Evolutionary conservation across 2,888 invertebrate genomes (phyloP), one percentile per base, ranked within the genome.

Genomic region (Apodemia duryi): DNA sequence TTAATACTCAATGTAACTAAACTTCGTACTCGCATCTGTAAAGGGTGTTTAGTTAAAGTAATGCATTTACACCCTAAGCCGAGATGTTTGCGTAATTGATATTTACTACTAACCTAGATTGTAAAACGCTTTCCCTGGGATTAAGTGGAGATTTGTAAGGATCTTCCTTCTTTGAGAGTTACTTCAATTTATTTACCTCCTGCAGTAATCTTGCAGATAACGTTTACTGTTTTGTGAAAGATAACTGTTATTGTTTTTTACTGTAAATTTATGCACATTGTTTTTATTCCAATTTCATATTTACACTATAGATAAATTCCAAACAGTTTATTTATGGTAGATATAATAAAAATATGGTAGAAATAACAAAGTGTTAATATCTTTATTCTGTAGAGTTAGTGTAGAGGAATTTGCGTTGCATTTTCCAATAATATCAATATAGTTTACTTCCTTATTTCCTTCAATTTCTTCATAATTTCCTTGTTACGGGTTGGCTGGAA

Each of bases 31-130:
- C 21, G 21, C 11, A 43, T 43, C 11, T 43, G 9, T 54, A 11
- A 54, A 54, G 54, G 54, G 54, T 54, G 54, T 57, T 57, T 32
- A 57, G 68, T 69, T 71, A 74, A 71, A 72, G 73, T 75, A 79
- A 77, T 74, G 72, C 73, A 77, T 79, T 80, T 79, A 78, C 79
- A 74, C 77, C 79, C 78, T 85, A 87, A 87, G 81, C 84, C 77
- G 69, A 77, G 81, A 86, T 83, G 84, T 91, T 88, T 86, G 82
- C 85, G 90, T 91, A 91, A 91, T 91, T 88, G 91, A 91, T 91
- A 91, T 91, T 91, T 91, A 91, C 91, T 82, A 88, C 88, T 91
- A 90, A 91, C 91, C 88, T 88, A 89, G 86, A 88, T 87, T 83
- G 82, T 75, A 75, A 78, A 81, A 79, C 79, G 86, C 87, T 86